Percentiles rank a stretch among this genome's conserved stretches.
Evolutionary conservation across 2,113 vertebrate genomes (phyloP).

Genomic region (Sula dactylatra): DNA sequence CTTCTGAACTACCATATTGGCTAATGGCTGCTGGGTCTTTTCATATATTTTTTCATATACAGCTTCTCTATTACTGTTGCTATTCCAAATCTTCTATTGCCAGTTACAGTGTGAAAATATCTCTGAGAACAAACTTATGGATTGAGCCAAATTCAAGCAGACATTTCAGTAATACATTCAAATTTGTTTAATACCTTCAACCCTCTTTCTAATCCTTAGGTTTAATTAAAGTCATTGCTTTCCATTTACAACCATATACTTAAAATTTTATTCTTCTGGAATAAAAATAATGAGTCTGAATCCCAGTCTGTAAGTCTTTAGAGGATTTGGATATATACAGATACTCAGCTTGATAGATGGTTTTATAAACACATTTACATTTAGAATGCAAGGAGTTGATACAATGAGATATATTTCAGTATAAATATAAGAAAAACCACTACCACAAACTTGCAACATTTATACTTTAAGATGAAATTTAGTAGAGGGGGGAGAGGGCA

Average conservation of each 20-base stretch:
- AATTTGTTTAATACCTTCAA: constrained; percentile 46
- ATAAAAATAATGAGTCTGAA: background rate
- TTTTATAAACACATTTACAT: background rate
- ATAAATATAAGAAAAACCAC: background rate
- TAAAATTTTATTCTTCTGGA: constrained; percentile 31
- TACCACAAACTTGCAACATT: background rate
- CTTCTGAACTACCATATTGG: background rate
- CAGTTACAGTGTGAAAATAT: constrained; percentile 6
- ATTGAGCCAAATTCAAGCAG: constrained; percentile 43
- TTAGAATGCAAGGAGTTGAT: background rate
- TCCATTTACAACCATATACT: constrained; percentile 33
- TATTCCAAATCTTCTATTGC: background rate
- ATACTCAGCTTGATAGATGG: background rate
- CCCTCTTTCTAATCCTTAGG: constrained; percentile 18
- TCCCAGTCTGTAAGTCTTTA: background rate
- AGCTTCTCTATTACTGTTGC: background rate
- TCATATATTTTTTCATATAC: background rate
- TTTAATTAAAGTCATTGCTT: constrained; percentile 60
- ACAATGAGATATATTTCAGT: background rate
- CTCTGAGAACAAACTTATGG: background rate
- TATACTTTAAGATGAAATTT: background rate
- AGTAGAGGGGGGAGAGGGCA: background rate
- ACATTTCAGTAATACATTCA: constrained; percentile 14
- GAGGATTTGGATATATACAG: background rate
- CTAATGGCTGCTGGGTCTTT: background rate